These are phyloP conservation scores for Apocrypta bakeri DNA, from an alignment of 1,140 invertebrate species.

Conservation along the genomic window DNA sequence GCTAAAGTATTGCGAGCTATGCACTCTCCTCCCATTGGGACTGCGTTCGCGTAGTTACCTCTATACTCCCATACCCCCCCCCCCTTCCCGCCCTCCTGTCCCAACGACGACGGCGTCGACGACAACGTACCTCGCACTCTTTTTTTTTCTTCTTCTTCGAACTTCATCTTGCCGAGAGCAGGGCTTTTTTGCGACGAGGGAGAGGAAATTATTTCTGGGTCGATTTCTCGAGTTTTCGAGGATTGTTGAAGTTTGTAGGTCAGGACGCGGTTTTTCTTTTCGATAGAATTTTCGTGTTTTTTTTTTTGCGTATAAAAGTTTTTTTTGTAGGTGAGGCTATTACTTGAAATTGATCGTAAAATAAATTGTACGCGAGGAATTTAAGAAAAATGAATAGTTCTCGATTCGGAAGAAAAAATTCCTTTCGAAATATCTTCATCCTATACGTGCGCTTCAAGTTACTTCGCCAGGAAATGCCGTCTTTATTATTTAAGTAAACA, in stretches of 20 bases:
- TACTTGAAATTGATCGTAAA: too few relatives aligned
- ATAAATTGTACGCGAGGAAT: too few relatives aligned
- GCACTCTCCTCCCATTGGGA: neutral
- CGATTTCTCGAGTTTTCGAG: neutral
- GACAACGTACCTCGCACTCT: neutral
- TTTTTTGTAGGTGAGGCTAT: too few relatives aligned
- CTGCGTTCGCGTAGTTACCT: neutral
- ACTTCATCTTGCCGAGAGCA: neutral
- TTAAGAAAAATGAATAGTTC: too few relatives aligned
- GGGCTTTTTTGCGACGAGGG: neutral
- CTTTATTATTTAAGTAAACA: too few relatives aligned
- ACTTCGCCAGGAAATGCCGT: too few relatives aligned
- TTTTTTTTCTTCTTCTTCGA: neutral
- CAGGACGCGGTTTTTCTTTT: neutral
- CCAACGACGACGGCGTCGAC: neutral
- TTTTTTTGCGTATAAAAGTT: too few relatives aligned
- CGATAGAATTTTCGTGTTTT: too few relatives aligned
- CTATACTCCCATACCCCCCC: neutral
- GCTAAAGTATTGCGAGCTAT: conserved; percentile 47
- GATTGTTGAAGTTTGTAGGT: neutral
- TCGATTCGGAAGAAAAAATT: too few relatives aligned
- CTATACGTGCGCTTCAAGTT: too few relatives aligned
- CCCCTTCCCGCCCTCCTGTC: neutral
- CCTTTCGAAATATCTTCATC: too few relatives aligned
- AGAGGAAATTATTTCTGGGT: neutral